A percentile compares a stretch with the other conserved stretches of the same genome.
Conservation (phyloP, 35 echinoderm and acorn worm species). For the Apostichopus japonicus region DNA sequence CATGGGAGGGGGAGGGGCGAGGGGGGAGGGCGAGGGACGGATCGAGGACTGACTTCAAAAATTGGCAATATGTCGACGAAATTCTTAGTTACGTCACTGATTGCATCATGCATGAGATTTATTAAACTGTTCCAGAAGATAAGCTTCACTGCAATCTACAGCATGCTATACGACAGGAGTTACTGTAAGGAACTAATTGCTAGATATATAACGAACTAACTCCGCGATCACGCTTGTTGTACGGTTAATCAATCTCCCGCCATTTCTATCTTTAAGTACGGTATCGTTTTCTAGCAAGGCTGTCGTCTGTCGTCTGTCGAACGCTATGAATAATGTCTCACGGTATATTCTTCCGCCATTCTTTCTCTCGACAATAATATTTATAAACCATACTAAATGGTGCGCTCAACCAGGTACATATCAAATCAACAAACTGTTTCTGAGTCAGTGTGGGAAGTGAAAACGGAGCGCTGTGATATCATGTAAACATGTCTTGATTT, state of each 20-base stretch:
- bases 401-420: not conserved
- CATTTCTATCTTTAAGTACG: not conserved
- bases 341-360: not conserved
- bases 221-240: too few species aligned
- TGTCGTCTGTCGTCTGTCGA: not conserved
- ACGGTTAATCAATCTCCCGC: not conserved
- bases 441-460: not conserved
- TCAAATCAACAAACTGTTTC: not conserved
- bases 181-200: too few species aligned
- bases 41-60: too few species aligned
- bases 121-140: too few species aligned
- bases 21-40: too few species aligned
- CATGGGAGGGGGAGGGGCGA: too few species aligned
- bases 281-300: not conserved
- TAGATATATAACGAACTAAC: too few species aligned
- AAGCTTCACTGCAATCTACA: too few species aligned
- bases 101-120: too few species aligned
- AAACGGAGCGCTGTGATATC: not conserved
- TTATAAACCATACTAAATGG: constrained; percentile 41
- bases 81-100: too few species aligned
- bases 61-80: too few species aligned
- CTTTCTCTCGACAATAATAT: constrained; percentile 28
- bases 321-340: not conserved
- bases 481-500: not conserved
- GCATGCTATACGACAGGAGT: too few species aligned